Evolutionary conservation across 1,140 invertebrate genomes (phyloP).

Genomic region (Atta colombica): DNA sequence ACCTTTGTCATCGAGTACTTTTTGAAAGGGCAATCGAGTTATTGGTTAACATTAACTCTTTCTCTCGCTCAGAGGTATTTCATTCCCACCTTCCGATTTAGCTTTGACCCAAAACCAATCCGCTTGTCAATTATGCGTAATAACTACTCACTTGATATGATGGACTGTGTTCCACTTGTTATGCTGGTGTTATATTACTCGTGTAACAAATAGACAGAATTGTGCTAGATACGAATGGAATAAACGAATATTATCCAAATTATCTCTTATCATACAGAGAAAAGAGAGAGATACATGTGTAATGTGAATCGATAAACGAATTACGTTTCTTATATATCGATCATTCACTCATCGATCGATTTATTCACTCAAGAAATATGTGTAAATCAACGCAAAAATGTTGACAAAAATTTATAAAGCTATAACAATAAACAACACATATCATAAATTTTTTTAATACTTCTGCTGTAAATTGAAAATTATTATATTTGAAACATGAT

Average conservation of each 20-base stretch:
- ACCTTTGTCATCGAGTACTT: conserved; percentile 25
- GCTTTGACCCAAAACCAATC: conserved; percentile 22
- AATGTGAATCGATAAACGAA: not conserved
- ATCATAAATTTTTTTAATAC: conserved; percentile 5
- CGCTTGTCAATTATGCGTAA: conserved; percentile 39
- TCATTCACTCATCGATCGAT: no score
- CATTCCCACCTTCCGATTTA: conserved; percentile 21
- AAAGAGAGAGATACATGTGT: no score
- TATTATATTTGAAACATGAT: not conserved
- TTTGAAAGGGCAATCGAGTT: conserved; percentile 24
- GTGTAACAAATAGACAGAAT: conserved; percentile 4
- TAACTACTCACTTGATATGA: conserved; percentile 30
- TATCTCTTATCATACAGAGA: not conserved
- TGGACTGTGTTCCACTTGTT: not conserved
- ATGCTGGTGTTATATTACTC: not conserved
- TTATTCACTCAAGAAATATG: not conserved
- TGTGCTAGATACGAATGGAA: not conserved
- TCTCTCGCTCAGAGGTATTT: not conserved
- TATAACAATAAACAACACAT: not conserved
- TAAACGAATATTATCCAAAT: conserved; percentile 7
- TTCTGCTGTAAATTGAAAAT: not conserved
- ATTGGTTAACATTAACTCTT: conserved; percentile 39
- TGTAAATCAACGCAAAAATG: not conserved
- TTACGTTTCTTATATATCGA: not conserved
- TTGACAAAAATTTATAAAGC: not conserved